Evolutionary conservation across 2,797 vertebrate genomes (phyloP), one percentile per base, ranked within the genome.

Genomic region (Nyctibius grandis): DNA sequence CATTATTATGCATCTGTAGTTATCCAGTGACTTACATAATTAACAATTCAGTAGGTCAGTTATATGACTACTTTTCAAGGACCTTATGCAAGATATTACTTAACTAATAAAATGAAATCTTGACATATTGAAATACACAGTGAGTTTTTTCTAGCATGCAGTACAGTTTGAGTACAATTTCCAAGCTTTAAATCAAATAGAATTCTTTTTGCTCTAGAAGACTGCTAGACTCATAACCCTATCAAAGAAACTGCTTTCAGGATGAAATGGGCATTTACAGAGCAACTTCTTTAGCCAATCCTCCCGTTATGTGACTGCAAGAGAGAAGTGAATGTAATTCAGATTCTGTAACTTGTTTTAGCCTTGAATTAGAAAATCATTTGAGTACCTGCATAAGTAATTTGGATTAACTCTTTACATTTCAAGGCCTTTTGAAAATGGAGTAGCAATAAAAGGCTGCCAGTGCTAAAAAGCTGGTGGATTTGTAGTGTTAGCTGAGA

Each of bases 1-100:
- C 76, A 56, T 85, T 90, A 38, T 95, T 87, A 64, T 42, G 54
- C 42, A 47, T 73, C 65, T 50, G 68, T 54, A 80, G 72, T 92
- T 97, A 85, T 69, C 81, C 74, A 95, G 54, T 72, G 56, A 85
- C 87, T 93, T 95, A 65, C n/a, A 72, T 91, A 94, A 95, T 78
- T 72, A 45, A 79, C 60, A 94, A 79, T 50, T 73, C 65, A 64
- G 80, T 80, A 34, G 85, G 84, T 80, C 88, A 93, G 63, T 96
- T 95, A 80, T 74, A 69, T 93, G 92, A 91, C 45, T 79, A 59
- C 40, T 75, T 76, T 82, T 84, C 65, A 91, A 93, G 51, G 47
- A 44, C 28, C 38, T 97, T 87, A 93, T 88, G 67, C 73, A 95
- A 95, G 63, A 25, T 51, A 88, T 34, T 91, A 63, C 21, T 94